Evolutionary conservation across 2,888 invertebrate genomes (phyloP), one percentile per base, ranked within the genome.

Genomic region (Cataglyphis cursor): DNA sequence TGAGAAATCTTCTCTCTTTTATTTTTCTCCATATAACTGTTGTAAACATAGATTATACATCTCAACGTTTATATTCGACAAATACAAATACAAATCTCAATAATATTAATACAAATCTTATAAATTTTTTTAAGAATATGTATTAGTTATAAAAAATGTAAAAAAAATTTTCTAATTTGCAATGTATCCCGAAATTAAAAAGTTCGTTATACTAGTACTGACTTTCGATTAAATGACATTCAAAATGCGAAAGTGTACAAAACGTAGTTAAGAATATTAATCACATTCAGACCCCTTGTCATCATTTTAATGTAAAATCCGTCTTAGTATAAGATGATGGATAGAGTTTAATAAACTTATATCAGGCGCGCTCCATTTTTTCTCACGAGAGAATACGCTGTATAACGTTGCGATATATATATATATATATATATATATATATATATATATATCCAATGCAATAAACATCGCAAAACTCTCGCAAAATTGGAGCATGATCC

Each of bases 281-380:
- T 72, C 73, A 78, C 76, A 68, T 41, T 65, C 35, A 48, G 51
- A 48, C n/a, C 15, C 15, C 35, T 66, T 78, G 57, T 57, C 76
- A 35, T 73, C 48, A 59, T 80, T 80, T 74, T 80, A 73, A 73
- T 44, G 44, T 74, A 80, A 80, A 80, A 80, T 74, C 44, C 59
- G 57, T 80, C 78, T 74, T 74, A 38, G 74, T 78, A 41, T 21
- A 48, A 73, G 78, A 73, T 73, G 74, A 73, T 73, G 59, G 31
- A 73, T 73, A 73, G 74, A 73, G 78, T 74, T 80, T 74, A 59
- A 80, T 74, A 80, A 78, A 80, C 78, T 80, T 80, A 78, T 44
- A 73, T 72, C 78, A 78, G 41, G 57, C 44, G 44, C 21, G 59
- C 21, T 48, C 44, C 44, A 72, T 35, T 80, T 73, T 80, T 35